Percentiles rank a stretch among this genome's conserved stretches.
Evolutionary conservation across 2,113 vertebrate species (phyloP).

Genomic region (Dermatemys mawii): DNA sequence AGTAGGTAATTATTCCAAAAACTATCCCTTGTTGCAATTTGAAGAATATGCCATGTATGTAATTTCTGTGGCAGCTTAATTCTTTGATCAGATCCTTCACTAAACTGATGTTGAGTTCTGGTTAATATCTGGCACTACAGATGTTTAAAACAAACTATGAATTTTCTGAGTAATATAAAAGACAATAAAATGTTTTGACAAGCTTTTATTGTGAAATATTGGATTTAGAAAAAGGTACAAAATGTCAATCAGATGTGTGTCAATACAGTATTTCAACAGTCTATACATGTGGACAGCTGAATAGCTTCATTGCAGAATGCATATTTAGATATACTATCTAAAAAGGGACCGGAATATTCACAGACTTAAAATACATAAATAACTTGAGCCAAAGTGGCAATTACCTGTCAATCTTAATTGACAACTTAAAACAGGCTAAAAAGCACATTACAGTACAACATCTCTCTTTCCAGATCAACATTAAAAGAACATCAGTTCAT

Average conservation of each 20-base stretch:
- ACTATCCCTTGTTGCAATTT: neutral
- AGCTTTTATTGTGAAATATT: conserved; percentile 96
- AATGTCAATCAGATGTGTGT: conserved; percentile 91
- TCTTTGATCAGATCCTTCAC: neutral
- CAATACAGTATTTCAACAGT: conserved; percentile 81
- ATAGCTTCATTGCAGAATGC: conserved; percentile 82
- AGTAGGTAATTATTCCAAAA: neutral
- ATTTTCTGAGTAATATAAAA: neutral
- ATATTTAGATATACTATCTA: conserved; percentile 85
- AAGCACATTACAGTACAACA: conserved; percentile 81
- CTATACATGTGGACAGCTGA: conserved; percentile 84
- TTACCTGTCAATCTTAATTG: conserved; percentile 84
- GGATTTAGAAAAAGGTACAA: conserved; percentile 97
- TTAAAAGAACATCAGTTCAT: conserved; percentile 74
- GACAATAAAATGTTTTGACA: conserved; percentile 76
- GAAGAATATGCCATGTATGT: neutral
- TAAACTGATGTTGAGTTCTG: neutral
- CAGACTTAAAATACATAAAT: conserved; percentile 87
- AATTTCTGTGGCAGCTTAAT: neutral
- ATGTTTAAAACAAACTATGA: neutral
- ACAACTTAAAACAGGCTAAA: conserved; percentile 79
- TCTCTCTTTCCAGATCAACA: conserved; percentile 73
- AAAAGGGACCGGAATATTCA: conserved; percentile 85
- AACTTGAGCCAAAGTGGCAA: conserved; percentile 74
- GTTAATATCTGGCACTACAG: fast-evolving